A percentile compares a stretch with the other conserved stretches of the same genome.
These are phyloP conservation scores for Drosophila subpulchrella DNA, from an alignment of 1,140 invertebrate species.

Conservation along the genomic window DNA sequence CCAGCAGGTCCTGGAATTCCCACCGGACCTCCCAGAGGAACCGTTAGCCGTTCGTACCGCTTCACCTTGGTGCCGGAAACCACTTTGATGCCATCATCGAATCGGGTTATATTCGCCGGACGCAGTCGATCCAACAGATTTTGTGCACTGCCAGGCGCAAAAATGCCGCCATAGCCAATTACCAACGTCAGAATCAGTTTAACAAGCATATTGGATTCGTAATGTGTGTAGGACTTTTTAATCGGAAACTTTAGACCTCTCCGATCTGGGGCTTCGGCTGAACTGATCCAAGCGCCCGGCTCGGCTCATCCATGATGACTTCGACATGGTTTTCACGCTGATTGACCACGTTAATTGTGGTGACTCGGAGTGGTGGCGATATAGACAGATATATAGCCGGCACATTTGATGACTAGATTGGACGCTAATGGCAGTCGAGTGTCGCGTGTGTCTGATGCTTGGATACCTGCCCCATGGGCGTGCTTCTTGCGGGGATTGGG, in stretches of 20 bases:
- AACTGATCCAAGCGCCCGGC: conserved; percentile 49
- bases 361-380: conserved; percentile 20
- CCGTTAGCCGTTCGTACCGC: conserved; percentile 70
- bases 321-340: conserved; percentile 82
- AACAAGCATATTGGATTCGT: conserved; percentile 36
- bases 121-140: conserved; percentile 69
- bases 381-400: conserved; percentile 35
- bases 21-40: conserved; percentile 61
- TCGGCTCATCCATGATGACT: conserved; percentile 66
- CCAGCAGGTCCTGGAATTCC: conserved; percentile 54
- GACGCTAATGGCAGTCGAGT: conserved; percentile 66
- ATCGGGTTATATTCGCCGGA: conserved; percentile 50
- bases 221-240: background rate
- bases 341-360: conserved; percentile 76
- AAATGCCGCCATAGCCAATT: conserved; percentile 50
- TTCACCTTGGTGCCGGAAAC: conserved; percentile 83
- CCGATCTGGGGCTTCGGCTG: conserved; percentile 26
- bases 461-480: conserved; percentile 63
- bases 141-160: conserved; percentile 67
- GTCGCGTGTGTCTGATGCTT: conserved; percentile 75
- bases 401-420: conserved; percentile 61
- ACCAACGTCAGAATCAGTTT: conserved; percentile 42
- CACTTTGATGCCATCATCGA: conserved; percentile 72
- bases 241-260: conserved; percentile 20
- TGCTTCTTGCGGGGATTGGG: conserved; percentile 24